A percentile compares a stretch with the other conserved stretches of the same genome.
phyloP scores from a whole-genome alignment of 2,888 invertebrate genomes.

The Dynastes grantii region DNA sequence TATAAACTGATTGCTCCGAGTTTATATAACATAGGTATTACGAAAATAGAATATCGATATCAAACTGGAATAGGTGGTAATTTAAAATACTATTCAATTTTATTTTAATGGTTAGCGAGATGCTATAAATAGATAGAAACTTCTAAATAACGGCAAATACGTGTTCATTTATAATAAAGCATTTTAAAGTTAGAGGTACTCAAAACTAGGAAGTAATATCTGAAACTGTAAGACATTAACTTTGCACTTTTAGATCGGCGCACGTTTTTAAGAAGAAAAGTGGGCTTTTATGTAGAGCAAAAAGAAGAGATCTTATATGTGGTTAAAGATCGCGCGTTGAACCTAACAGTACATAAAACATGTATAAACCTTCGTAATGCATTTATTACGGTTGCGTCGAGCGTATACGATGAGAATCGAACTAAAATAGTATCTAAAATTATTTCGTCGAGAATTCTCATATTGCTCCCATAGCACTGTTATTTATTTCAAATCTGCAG shows the following conservation, averaged over 20 bases:
- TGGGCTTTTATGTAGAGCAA: constrained; percentile 27
- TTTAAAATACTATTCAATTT: too few species aligned
- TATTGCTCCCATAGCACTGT: constrained; percentile 3
- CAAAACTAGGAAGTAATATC: constrained; percentile 22
- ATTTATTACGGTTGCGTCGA: constrained; percentile 24
- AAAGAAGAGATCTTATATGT: constrained; percentile 25
- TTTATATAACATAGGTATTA: too few species aligned
- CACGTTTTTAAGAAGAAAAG: constrained; percentile 14
- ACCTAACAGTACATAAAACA: constrained; percentile 39
- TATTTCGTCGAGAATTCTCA: constrained; percentile 30
- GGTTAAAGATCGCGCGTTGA: constrained; percentile 29
- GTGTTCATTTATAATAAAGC: neutral
- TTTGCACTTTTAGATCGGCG: constrained; percentile 26
- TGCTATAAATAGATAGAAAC: too few species aligned
- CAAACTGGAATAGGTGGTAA: too few species aligned
- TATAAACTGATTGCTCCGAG: too few species aligned
- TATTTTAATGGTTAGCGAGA: too few species aligned
- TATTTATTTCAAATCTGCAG: neutral
- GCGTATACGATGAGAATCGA: neutral
- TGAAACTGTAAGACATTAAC: constrained; percentile 29
- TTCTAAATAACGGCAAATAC: constrained; percentile 3
- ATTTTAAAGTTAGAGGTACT: neutral
- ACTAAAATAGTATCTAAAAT: constrained; percentile 19
- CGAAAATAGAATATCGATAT: too few species aligned
- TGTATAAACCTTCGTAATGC: constrained; percentile 20